Evolutionary conservation across 2,888 invertebrate genomes (phyloP).

Genomic region (Sceliomorpha sp.): DNA sequence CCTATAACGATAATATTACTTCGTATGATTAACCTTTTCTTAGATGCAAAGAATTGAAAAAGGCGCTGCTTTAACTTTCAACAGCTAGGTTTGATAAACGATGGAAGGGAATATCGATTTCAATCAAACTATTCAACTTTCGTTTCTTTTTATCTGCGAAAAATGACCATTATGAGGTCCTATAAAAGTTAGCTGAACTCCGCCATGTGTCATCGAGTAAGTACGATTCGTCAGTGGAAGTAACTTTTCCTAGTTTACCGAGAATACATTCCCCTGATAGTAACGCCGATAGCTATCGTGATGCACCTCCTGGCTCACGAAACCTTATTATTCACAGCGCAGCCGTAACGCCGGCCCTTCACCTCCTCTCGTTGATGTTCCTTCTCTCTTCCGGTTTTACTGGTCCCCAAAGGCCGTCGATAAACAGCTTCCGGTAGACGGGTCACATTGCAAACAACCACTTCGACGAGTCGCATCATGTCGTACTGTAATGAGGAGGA

Average conservation of each 20-base stretch:
- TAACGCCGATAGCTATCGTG: constrained; percentile 41
- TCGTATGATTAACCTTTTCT: no score
- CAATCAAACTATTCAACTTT: no score
- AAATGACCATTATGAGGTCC: constrained; percentile 29
- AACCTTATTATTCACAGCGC: constrained; percentile 54
- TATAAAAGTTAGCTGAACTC: constrained; percentile 39
- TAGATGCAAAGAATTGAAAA: no score
- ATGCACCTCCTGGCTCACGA: constrained; percentile 40
- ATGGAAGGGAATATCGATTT: no score
- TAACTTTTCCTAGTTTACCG: constrained; percentile 41
- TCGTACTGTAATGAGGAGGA: no score
- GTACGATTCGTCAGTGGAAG: constrained; percentile 42
- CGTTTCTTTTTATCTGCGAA: background rate
- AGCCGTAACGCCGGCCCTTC: constrained; percentile 36
- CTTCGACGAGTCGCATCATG: constrained; percentile 5
- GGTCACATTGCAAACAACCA: constrained; percentile 44
- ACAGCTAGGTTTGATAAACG: no score
- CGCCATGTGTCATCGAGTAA: constrained; percentile 29
- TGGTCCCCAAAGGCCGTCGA: constrained; percentile 50
- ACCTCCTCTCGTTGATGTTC: constrained; percentile 25
- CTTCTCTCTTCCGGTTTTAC: constrained; percentile 48
- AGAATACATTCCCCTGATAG: constrained; percentile 38
- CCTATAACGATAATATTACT: no score
- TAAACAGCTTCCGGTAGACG: constrained; percentile 49
- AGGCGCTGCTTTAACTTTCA: no score